A percentile compares a stretch with the other conserved stretches of the same genome.
Evolutionary conservation across 2,113 vertebrate genomes (phyloP).

Genomic region (Ptilonorhynchus violaceus): DNA sequence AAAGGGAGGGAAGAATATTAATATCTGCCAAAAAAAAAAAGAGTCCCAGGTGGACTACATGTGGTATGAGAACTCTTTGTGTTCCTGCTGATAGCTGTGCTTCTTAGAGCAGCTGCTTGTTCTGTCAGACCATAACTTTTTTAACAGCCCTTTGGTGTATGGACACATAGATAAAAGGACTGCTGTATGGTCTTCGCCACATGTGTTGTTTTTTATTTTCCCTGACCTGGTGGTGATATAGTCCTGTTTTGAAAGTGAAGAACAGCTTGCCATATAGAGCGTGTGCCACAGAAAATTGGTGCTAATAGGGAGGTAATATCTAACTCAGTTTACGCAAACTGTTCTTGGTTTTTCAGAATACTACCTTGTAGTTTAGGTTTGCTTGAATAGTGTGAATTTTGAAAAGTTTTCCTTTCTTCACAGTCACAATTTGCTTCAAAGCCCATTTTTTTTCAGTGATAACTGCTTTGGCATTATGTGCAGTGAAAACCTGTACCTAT

Average conservation of each 20-base stretch:
- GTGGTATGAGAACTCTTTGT: not conserved
- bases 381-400: not conserved
- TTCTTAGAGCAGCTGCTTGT: not conserved
- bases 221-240: accelerated
- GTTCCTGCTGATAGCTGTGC: not conserved
- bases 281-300: not conserved
- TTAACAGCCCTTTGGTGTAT: not conserved
- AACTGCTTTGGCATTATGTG: not conserved
- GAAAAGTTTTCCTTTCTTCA: not conserved
- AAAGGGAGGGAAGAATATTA: not conserved
- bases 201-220: not conserved
- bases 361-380: not conserved
- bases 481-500: not conserved
- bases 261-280: not conserved
- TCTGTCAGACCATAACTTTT: not conserved
- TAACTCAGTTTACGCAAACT: not conserved
- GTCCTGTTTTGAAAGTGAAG: not conserved
- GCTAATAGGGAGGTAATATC: not conserved
- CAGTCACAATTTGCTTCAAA: not conserved
- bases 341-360: not conserved
- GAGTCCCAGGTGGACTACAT: not conserved
- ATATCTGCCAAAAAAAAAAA: not conserved
- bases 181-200: not conserved
- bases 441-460: not conserved
- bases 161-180: not conserved